These are phyloP conservation scores for Peromyscus attwateri DNA, from an alignment of 2,797 vertebrate genomes.

Conservation along the genomic window DNA sequence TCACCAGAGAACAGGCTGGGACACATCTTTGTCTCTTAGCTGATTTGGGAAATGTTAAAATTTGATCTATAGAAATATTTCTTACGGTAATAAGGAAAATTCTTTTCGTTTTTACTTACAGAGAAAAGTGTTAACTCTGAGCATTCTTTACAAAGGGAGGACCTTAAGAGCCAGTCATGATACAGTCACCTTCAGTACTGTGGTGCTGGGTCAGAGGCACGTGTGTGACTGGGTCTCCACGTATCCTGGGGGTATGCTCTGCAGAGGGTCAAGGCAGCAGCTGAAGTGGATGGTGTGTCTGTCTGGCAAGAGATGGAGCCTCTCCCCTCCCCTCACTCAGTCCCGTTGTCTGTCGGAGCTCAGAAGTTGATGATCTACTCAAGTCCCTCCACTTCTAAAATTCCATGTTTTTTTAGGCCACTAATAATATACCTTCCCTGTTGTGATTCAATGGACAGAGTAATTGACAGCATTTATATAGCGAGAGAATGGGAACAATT, in stretches of 20 bases:
- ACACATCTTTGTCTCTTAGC: background rate
- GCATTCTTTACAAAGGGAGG: background rate
- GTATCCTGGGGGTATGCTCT: no score
- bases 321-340: fast-evolving
- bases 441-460: background rate
- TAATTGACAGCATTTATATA: background rate
- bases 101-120: background rate
- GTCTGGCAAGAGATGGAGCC: background rate
- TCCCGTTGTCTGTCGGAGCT: background rate
- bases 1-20: background rate
- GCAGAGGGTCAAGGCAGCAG: fast-evolving
- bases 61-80: background rate
- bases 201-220: fast-evolving
- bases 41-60: background rate
- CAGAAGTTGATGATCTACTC: background rate
- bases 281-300: background rate
- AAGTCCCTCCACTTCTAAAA: background rate
- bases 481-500: constrained; percentile 25
- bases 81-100: background rate
- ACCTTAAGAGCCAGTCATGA: background rate
- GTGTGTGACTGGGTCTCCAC: fast-evolving
- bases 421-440: background rate
- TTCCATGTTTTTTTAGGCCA: background rate
- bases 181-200: fast-evolving
- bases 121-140: background rate